These are phyloP conservation scores for Dromas ardeola DNA, from an alignment of 2,113 vertebrate genomes.

Conservation along the genomic window DNA sequence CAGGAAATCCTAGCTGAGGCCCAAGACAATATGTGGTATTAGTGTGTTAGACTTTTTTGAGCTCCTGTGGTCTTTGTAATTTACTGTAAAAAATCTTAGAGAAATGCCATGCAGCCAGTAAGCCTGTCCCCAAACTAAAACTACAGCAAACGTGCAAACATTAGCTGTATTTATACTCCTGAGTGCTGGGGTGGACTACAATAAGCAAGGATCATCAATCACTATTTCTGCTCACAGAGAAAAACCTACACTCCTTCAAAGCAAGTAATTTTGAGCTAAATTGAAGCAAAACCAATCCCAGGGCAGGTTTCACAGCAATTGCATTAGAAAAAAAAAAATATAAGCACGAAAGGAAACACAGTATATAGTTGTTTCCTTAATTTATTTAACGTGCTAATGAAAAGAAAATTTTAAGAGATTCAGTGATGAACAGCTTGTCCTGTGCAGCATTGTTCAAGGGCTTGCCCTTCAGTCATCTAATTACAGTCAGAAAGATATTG, in stretches of 20 bases:
- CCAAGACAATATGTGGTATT: background rate
- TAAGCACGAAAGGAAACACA: background rate
- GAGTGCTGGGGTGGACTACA: rapidly evolving
- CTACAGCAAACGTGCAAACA: background rate
- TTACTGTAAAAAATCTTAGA: background rate
- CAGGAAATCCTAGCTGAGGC: background rate
- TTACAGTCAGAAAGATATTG: slow-evolving; percentile 19
- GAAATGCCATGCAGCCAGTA: background rate
- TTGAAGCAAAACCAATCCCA: background rate
- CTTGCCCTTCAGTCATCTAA: slow-evolving; percentile 35
- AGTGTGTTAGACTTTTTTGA: background rate
- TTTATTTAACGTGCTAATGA: background rate
- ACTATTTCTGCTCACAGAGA: background rate
- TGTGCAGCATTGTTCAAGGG: background rate
- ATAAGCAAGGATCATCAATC: background rate
- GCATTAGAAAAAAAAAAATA: background rate
- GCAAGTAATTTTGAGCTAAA: background rate
- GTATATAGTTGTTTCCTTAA: background rate
- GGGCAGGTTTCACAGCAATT: background rate
- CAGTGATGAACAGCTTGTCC: background rate
- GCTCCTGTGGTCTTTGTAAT: background rate
- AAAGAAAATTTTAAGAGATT: background rate
- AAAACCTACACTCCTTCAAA: background rate
- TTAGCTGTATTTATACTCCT: background rate
- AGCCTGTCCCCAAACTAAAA: background rate